A percentile compares a stretch with the other conserved stretches of the same genome.
Conservation (phyloP, 2,888 invertebrate species). For the Punctoribates punctum region DNA sequence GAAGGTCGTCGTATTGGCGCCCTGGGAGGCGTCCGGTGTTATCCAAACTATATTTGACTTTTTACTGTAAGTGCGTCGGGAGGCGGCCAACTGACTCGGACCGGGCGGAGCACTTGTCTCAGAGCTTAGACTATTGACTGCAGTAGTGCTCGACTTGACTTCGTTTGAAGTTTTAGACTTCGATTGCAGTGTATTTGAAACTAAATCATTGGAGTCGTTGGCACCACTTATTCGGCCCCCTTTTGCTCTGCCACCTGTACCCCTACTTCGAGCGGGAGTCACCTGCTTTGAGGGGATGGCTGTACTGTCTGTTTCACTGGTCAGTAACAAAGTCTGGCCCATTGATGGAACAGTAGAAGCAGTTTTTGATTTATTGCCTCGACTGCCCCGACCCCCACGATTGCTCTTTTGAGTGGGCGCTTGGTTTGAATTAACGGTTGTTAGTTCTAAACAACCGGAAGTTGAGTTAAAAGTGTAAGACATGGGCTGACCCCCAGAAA, state of each 20-base stretch:
- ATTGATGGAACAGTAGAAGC: conserved; percentile 5
- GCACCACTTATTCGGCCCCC: background rate
- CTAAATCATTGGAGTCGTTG: background rate
- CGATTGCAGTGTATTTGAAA: background rate
- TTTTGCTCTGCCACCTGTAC: background rate
- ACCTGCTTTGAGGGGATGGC: background rate
- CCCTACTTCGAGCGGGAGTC: conserved; percentile 11
- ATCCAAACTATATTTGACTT: conserved; percentile 43
- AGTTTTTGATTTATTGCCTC: background rate
- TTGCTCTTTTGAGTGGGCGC: background rate
- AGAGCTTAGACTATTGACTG: background rate
- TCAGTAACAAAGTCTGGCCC: conserved; percentile 12
- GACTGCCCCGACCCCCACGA: background rate
- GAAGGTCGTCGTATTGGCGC: background rate
- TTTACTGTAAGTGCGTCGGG: conserved; percentile 42
- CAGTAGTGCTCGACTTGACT: background rate
- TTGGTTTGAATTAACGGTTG: conserved; percentile 20
- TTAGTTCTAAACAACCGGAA: conserved; percentile 32
- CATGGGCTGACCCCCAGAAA: conserved; percentile 24
- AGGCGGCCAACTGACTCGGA: conserved; percentile 43
- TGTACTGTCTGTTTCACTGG: background rate
- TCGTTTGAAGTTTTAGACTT: background rate
- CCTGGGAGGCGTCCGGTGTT: conserved; percentile 36
- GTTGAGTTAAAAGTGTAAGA: conserved; percentile 38
- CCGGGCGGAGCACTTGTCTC: background rate